Conservation (phyloP, 1,140 invertebrate genomes). For the Apocrypta bakeri region DNA sequence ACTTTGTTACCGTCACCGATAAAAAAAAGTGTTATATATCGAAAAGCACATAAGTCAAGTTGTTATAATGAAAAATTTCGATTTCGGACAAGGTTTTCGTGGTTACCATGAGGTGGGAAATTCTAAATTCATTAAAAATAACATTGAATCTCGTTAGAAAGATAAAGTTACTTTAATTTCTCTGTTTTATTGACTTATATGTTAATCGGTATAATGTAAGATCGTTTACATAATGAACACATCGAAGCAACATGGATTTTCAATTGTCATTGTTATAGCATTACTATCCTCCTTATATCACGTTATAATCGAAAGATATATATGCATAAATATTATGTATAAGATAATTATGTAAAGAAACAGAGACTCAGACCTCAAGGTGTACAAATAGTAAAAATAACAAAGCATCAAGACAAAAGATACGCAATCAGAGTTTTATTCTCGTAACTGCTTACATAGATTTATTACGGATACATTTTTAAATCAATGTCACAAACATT, state of each 20-base stretch:
- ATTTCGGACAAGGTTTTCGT: constrained; percentile 29
- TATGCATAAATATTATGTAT: not conserved
- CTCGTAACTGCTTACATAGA: constrained; percentile 10
- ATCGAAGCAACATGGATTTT: constrained; percentile 20
- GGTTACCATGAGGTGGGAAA: no score
- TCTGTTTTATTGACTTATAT: no score
- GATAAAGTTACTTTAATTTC: no score
- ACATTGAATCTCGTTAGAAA: not conserved
- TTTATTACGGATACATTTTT: no score
- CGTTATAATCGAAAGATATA: no score
- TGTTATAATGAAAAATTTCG: constrained; percentile 3
- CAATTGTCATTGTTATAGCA: not conserved
- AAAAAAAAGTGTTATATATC: constrained; percentile 6
- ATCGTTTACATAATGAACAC: not conserved
- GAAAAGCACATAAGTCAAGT: not conserved
- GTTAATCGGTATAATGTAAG: not conserved
- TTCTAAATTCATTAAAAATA: no score
- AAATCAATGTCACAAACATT: no score
- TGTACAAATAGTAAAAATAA: constrained; percentile 14
- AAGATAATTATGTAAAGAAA: not conserved
- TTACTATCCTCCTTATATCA: not conserved
- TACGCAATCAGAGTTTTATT: constrained; percentile 16
- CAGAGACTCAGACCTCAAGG: not conserved
- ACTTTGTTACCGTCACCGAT: constrained; percentile 1
- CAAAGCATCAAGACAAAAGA: constrained; percentile 1